These are phyloP conservation scores for Plecotus auritus DNA, from an alignment of 2,113 vertebrate genomes.

Conservation along the genomic window DNA sequence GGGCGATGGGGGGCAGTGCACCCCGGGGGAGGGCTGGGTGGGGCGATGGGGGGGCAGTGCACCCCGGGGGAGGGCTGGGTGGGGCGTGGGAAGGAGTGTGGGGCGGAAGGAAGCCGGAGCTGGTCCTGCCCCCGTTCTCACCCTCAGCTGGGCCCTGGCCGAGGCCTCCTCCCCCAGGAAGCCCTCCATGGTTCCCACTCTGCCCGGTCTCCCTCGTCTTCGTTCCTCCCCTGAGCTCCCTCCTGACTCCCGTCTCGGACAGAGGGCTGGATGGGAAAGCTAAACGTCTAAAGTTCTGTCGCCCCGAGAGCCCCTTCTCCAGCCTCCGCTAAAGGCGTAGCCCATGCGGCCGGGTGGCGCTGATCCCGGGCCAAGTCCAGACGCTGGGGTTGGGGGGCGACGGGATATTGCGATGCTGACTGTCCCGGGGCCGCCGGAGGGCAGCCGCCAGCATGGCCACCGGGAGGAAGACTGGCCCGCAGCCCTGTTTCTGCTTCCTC, in stretches of 20 bases:
- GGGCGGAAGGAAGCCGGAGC: constrained; percentile 2
- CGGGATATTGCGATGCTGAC: not conserved
- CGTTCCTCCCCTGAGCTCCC: not conserved
- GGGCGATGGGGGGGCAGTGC: not conserved
- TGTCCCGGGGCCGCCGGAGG: not conserved
- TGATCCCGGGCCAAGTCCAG: not conserved
- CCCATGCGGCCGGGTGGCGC: not conserved
- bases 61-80: not conserved
- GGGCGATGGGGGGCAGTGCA: not conserved
- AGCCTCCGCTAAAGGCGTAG: not conserved
- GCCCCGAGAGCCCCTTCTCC: not conserved
- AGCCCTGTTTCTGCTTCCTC: not conserved
- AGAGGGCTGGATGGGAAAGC: not conserved
- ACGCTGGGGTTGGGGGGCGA: not conserved
- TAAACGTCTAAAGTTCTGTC: not conserved
- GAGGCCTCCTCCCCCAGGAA: not conserved
- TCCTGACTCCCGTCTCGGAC: not conserved
- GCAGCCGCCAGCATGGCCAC: fast-evolving
- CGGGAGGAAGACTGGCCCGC: not conserved
- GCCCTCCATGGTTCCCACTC: not conserved
- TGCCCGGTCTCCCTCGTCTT: not conserved
- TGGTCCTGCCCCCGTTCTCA: not conserved
- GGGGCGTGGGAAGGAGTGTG: not conserved
- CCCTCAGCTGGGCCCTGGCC: not conserved
- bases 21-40: not conserved